Conservation (phyloP, 2,113 vertebrate genomes). For the Rhagologus leucostigma region DNA sequence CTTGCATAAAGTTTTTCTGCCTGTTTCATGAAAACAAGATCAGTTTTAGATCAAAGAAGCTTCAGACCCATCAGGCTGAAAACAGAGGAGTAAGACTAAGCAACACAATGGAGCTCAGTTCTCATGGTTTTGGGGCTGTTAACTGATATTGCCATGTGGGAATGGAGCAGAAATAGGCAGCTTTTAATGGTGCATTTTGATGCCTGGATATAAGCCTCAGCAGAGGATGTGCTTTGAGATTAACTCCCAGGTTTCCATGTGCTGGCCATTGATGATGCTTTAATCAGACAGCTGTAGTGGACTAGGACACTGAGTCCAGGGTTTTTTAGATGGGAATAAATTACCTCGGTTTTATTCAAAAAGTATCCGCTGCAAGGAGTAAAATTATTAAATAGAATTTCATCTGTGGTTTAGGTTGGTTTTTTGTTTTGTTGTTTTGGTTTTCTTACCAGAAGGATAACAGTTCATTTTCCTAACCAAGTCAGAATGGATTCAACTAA, state of each 20-base stretch:
- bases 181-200: background rate
- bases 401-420: background rate
- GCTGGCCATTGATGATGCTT: background rate
- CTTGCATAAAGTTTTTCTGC: background rate
- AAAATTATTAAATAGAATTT: background rate
- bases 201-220: background rate
- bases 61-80: background rate
- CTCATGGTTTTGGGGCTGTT: background rate
- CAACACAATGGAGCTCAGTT: background rate
- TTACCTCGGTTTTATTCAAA: background rate
- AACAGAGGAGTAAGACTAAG: background rate
- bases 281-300: background rate
- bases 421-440: background rate
- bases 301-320: rapidly evolving
- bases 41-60: background rate
- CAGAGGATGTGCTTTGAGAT: background rate
- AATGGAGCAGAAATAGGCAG: background rate
- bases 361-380: background rate
- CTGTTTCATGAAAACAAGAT: background rate
- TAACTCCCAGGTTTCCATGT: background rate
- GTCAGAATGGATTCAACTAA: background rate
- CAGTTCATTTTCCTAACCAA: background rate
- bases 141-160: background rate
- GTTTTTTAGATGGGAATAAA: background rate
- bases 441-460: background rate